Conservation (phyloP, 2,888 invertebrate species). For the Drosophila pseudotakahashii region DNA sequence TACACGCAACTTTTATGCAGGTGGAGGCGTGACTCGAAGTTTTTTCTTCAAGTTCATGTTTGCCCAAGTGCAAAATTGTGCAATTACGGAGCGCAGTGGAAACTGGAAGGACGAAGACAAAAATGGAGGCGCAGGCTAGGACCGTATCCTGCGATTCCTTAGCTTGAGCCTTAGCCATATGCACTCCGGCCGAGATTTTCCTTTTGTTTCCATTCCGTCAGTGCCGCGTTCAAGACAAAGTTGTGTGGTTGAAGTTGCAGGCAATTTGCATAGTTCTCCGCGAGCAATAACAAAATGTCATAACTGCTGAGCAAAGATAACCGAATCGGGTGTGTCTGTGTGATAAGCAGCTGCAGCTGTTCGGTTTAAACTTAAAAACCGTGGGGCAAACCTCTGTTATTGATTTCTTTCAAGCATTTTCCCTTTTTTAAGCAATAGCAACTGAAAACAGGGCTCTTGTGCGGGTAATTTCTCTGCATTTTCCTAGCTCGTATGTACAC, state of each 20-base stretch:
- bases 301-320: conserved; percentile 26
- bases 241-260: conserved; percentile 39
- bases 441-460: conserved; percentile 1
- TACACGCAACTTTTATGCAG: not conserved
- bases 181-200: conserved; percentile 19
- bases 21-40: not conserved
- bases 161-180: conserved; percentile 16
- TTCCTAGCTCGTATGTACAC: conserved; percentile 10
- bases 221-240: conserved; percentile 39
- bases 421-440: not conserved
- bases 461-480: conserved; percentile 22
- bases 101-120: too few species aligned
- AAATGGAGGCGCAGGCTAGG: too few species aligned
- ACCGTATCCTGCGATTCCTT: conserved; percentile 11
- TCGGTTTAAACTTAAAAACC: too few species aligned
- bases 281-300: conserved; percentile 34
- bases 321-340: conserved; percentile 14
- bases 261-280: conserved; percentile 39
- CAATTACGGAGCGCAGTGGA: conserved; percentile 57
- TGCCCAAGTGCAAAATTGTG: conserved; percentile 74
- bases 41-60: conserved; percentile 50
- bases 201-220: conserved; percentile 22
- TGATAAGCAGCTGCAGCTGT: conserved; percentile 24
- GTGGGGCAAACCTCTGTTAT: too few species aligned
- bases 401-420: not conserved